Conservation (phyloP, 2,113 vertebrate species). For the Polypterus senegalus region DNA sequence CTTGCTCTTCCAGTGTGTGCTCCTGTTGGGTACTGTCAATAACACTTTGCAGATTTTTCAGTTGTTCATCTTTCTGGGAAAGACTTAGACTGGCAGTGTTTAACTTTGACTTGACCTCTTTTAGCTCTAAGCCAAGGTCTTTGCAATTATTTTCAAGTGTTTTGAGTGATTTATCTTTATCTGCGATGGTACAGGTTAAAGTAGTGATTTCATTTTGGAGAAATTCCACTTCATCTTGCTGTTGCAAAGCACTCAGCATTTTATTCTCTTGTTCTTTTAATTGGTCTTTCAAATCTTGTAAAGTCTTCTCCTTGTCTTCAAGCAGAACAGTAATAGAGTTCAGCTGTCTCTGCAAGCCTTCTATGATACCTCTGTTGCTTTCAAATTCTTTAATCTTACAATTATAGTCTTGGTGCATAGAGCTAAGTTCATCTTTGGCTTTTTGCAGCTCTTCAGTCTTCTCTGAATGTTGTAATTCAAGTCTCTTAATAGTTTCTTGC, state of each 20-base stretch:
- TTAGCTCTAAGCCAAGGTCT: constrained; percentile 31
- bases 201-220: constrained; percentile 22
- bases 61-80: constrained; percentile 26
- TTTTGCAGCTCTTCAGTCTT: constrained; percentile 38
- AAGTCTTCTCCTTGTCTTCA: constrained; percentile 27
- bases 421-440: constrained; percentile 23
- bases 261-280: constrained; percentile 32
- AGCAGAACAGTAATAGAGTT: constrained; percentile 20
- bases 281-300: constrained; percentile 29
- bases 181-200: constrained; percentile 11
- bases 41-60: constrained; percentile 17
- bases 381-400: constrained; percentile 38
- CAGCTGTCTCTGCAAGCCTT: constrained; percentile 34
- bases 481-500: constrained; percentile 37
- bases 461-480: constrained; percentile 37
- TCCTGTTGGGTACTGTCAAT: constrained; percentile 20
- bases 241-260: constrained; percentile 15
- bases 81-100: constrained; percentile 27
- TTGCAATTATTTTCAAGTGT: constrained; percentile 21
- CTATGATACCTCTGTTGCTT: constrained; percentile 15
- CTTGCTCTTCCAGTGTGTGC: constrained; percentile 19
- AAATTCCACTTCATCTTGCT: constrained; percentile 31
- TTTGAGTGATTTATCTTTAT: constrained; percentile 28
- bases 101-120: constrained; percentile 30
- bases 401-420: constrained; percentile 35